Percentiles rank a stretch among this genome's conserved stretches.
These are phyloP conservation scores for Meloidogyne floridensis DNA, from an alignment of 1,140 invertebrate species.

Conservation along the genomic window DNA sequence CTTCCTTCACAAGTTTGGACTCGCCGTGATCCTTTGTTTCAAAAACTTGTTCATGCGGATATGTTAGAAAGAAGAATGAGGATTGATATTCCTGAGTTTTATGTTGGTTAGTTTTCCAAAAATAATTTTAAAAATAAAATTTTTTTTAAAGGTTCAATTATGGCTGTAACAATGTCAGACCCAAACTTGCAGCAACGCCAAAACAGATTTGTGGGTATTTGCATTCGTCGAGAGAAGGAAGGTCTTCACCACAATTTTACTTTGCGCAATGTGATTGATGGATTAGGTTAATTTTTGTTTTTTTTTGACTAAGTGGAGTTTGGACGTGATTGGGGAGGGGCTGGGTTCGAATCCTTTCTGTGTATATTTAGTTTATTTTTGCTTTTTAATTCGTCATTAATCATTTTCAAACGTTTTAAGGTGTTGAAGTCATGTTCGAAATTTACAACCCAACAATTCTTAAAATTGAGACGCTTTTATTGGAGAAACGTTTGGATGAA, in stretches of 20 bases:
- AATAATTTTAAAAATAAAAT: not conserved
- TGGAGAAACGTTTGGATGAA: slow-evolving; percentile 91
- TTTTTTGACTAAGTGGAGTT: not conserved
- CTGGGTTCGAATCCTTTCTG: not conserved
- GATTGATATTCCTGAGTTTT: slow-evolving; percentile 92
- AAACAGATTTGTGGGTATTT: slow-evolving; percentile 92
- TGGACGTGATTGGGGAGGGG: not conserved
- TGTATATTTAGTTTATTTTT: not conserved
- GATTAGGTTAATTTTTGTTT: slow-evolving; percentile 72
- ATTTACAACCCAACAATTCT: slow-evolving; percentile 90
- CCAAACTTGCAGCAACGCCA: slow-evolving; percentile 80
- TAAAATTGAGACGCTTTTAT: slow-evolving; percentile 82
- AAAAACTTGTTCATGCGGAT: slow-evolving; percentile 86
- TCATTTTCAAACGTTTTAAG: slow-evolving; percentile 66
- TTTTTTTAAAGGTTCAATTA: slow-evolving; percentile 76
- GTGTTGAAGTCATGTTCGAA: slow-evolving; percentile 84
- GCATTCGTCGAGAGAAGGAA: slow-evolving; percentile 79
- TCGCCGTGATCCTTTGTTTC: slow-evolving; percentile 78
- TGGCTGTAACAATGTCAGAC: slow-evolving; percentile 89
- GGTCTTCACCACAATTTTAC: slow-evolving; percentile 83
- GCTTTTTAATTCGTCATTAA: slow-evolving; percentile 1
- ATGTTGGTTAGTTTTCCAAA: slow-evolving; percentile 77
- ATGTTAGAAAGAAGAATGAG: slow-evolving; percentile 83
- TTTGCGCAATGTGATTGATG: slow-evolving; percentile 88
- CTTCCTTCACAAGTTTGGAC: slow-evolving; percentile 80